Evolutionary conservation across 2,888 invertebrate genomes (phyloP), one percentile per base, ranked within the genome.

Genomic region (Ischnus inquisitorius): DNA sequence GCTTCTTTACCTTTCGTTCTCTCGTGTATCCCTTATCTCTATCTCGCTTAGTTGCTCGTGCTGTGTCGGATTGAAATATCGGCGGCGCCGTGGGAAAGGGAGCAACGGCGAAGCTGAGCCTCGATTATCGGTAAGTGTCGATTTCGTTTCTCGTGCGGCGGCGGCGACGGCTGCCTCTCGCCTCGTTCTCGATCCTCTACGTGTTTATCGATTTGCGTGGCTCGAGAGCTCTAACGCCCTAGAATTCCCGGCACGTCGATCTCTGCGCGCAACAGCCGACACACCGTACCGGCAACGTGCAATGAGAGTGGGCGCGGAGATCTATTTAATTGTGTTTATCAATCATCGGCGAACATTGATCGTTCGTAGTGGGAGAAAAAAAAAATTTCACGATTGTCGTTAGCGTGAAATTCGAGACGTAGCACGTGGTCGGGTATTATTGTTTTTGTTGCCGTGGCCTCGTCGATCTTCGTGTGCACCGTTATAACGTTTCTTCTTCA

Each of bases 1-100:
- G n/a, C 34, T 19, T 48, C 19, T 43, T 22, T 65, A 12, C 16
- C 46, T 28, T 19, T 28, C 34, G 10, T 16, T 75, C 41, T 51
- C 62, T 28, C 54, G 25, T 22, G 1, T 60, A 28, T 60, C 51
- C 34, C 62, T 54, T 54, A 41, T 75, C 60, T 69, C 51, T 39
- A 57, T 57, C 43, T 67, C 51, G 65, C 57, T 54, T 28, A 43
- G 28, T 67, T 65, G 84, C 78, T 82, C 76, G 87, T 83, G 81
- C 83, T 85, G 82, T 88, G 83, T 87, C 86, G 86, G 86, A 88
- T 86, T 86, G 86, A 86, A 87, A 86, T 85, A 86, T 87, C 83
- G 85, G 67, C 84, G 82, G 83, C 82, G 78, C 80, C 88, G 87
- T 88, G 88, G 88, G 88, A 88, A 88, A 86, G 83, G 79, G 86